phyloP scores from a whole-genome alignment of 2,888 invertebrate species.

The Achlya flavicornis region DNA sequence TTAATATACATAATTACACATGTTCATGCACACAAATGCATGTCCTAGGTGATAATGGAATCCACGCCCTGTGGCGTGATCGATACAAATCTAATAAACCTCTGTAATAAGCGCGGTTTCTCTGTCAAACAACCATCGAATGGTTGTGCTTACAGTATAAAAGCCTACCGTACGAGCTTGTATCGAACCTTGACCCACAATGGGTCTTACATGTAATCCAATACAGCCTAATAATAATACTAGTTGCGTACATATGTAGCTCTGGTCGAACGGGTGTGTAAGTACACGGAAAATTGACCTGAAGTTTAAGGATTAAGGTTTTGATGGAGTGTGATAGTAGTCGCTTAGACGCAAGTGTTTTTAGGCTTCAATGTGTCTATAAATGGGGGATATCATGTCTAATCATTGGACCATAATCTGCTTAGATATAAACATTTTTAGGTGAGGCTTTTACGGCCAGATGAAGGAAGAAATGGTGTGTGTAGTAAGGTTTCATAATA shows the following conservation, averaged over 20 bases:
- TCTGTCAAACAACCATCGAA: background rate
- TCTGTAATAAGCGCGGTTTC: slow-evolving; percentile 5
- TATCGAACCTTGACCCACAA: slow-evolving; percentile 37
- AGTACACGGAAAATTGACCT: background rate
- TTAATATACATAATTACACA: no score
- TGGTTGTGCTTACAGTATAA: slow-evolving; percentile 10
- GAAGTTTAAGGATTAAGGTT: background rate
- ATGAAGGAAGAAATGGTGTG: no score
- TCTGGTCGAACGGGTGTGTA: background rate
- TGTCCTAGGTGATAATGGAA: no score
- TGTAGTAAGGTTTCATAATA: no score
- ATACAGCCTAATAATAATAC: slow-evolving; percentile 29
- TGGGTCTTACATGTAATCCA: slow-evolving; percentile 30
- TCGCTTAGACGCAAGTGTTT: no score
- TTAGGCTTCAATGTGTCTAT: no score
- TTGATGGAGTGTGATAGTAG: background rate
- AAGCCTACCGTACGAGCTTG: slow-evolving; percentile 31
- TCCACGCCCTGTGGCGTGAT: no score
- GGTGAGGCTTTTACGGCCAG: no score
- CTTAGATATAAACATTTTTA: no score
- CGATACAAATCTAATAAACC: background rate
- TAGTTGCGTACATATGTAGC: background rate
- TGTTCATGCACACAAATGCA: no score
- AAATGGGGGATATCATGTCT: no score
- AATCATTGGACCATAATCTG: no score